These are phyloP conservation scores for Melanotaenia nigrans DNA, from an alignment of 2,797 vertebrate genomes.

Conservation along the genomic window DNA sequence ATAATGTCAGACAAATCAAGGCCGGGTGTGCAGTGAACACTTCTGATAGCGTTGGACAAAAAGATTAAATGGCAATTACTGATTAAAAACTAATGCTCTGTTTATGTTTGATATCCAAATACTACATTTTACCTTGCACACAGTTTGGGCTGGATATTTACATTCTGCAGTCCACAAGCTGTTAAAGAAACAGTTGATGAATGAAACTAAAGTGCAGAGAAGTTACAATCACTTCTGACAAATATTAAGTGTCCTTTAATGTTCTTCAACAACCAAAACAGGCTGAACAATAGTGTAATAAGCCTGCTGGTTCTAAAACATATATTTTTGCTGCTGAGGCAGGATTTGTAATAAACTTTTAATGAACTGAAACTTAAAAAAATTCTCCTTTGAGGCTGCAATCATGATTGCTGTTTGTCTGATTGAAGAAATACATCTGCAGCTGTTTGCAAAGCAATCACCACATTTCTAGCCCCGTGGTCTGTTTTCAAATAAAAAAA, in stretches of 20 bases:
- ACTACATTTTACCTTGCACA: not conserved
- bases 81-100: slow-evolving; percentile 7
- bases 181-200: not conserved
- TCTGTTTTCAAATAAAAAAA: not conserved
- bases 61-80: slow-evolving; percentile 29
- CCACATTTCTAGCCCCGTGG: not conserved
- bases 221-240: not conserved
- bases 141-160: not conserved
- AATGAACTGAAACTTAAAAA: not conserved
- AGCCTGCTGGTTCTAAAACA: not conserved
- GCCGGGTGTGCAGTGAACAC: slow-evolving; percentile 33
- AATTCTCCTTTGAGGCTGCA: slow-evolving; percentile 7
- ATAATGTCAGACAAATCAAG: slow-evolving; percentile 55
- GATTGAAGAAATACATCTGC: slow-evolving; percentile 6
- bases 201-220: not conserved
- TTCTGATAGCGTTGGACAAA: slow-evolving; percentile 16
- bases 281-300: not conserved
- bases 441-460: slow-evolving; percentile 1
- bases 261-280: slow-evolving; percentile 21
- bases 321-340: not conserved
- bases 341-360: not conserved
- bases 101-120: slow-evolving; percentile 3
- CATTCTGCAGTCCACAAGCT: not conserved
- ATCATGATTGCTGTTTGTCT: not conserved
- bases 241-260: slow-evolving; percentile 3